Evolutionary conservation across 2,797 vertebrate species (phyloP).

Genomic region (Megalops cyprinoides): DNA sequence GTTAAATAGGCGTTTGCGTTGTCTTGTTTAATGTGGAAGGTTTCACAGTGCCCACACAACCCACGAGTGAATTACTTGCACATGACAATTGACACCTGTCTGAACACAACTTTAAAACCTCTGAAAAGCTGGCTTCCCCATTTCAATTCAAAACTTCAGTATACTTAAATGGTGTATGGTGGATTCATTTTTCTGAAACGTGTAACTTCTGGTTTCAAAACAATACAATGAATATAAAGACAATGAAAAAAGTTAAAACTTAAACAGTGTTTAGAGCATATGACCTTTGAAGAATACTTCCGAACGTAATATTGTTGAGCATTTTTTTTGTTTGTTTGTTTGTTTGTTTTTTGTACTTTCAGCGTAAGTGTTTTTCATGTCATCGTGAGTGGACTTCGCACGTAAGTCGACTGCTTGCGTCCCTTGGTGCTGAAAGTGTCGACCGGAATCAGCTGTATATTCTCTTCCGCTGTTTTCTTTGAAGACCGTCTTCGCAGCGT

Average conservation of each 20-base stretch:
- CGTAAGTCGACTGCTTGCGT: neutral
- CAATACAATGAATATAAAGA: neutral
- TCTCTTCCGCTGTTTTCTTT: neutral
- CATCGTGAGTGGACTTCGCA: neutral
- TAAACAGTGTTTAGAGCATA: neutral
- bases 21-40: neutral
- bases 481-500: slow-evolving; percentile 59
- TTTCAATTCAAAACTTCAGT: neutral
- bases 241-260: neutral
- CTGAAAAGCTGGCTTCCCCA: neutral
- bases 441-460: neutral
- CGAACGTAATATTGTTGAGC: neutral
- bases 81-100: neutral
- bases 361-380: neutral
- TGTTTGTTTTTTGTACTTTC: neutral
- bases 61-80: neutral
- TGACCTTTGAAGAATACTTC: neutral
- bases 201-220: too few relatives aligned
- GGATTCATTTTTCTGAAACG: too few relatives aligned
- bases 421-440: neutral
- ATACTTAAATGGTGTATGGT: too few relatives aligned
- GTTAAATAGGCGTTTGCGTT: neutral
- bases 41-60: neutral
- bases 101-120: neutral
- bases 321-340: too few relatives aligned